Evolutionary conservation across 2,888 invertebrate species (phyloP).

Genomic region (Periphyllus acericola): DNA sequence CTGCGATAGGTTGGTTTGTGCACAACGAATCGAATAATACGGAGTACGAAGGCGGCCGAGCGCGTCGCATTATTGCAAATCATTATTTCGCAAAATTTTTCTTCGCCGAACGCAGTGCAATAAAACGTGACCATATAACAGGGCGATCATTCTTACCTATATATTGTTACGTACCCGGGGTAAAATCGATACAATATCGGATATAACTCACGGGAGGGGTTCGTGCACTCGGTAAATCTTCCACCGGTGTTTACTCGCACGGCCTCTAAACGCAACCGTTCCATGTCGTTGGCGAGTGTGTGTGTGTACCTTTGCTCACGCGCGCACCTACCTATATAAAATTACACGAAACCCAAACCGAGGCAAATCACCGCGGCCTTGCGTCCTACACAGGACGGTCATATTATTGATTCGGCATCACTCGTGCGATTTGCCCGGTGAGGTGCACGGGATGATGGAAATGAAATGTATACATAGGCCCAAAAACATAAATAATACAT

Average conservation of each 20-base stretch:
- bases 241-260: not conserved
- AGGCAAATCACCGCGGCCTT: not conserved
- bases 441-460: no score
- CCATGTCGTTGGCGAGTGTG: not conserved
- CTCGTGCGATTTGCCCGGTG: not conserved
- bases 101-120: no score
- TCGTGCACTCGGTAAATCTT: not conserved
- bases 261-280: no score
- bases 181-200: not conserved
- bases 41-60: no score
- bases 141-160: no score
- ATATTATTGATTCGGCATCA: not conserved
- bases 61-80: no score
- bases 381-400: not conserved
- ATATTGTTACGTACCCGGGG: no score
- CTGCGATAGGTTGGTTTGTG: no score
- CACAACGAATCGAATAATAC: no score
- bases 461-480: no score
- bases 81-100: no score
- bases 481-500: not conserved
- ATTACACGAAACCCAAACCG: conserved; percentile 6
- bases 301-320: not conserved
- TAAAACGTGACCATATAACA: no score
- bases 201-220: not conserved
- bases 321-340: not conserved